A percentile compares a stretch with the other conserved stretches of the same genome.
These are phyloP conservation scores for Anolis apletophallus DNA, from an alignment of 2,797 vertebrate genomes.

Conservation along the genomic window DNA sequence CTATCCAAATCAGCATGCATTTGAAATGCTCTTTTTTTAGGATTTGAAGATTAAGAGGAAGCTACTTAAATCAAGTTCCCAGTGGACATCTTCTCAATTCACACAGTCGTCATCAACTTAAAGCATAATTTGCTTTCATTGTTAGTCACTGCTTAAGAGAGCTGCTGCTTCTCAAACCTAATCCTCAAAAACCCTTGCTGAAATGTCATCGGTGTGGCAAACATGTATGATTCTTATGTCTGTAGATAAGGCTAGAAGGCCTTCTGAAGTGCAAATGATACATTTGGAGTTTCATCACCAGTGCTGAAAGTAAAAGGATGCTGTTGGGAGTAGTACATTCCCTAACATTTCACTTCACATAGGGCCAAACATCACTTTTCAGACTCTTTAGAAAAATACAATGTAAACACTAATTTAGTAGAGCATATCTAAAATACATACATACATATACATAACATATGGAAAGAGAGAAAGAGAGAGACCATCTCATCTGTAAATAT, in stretches of 20 bases:
- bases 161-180: not conserved
- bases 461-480: too few relatives aligned
- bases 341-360: conserved; percentile 3
- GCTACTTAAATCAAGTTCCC: not conserved
- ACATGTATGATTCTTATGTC: fast-evolving
- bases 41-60: conserved; percentile 23
- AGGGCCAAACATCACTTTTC: not conserved
- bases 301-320: not conserved
- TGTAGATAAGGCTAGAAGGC: conserved; percentile 20
- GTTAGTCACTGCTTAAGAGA: conserved; percentile 19
- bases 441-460: too few relatives aligned
- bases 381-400: not conserved
- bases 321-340: not conserved
- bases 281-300: not conserved
- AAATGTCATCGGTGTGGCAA: conserved; percentile 25
- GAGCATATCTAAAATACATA: too few relatives aligned
- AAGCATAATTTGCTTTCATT: conserved; percentile 35
- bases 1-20: not conserved
- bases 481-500: not conserved
- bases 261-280: conserved; percentile 24
- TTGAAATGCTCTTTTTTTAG: conserved; percentile 2
- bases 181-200: conserved; percentile 21
- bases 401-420: not conserved
- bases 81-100: conserved; percentile 1
- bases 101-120: conserved; percentile 15